Conservation (phyloP, 2,797 vertebrate genomes). For the Dendrocincla fuliginosa region DNA sequence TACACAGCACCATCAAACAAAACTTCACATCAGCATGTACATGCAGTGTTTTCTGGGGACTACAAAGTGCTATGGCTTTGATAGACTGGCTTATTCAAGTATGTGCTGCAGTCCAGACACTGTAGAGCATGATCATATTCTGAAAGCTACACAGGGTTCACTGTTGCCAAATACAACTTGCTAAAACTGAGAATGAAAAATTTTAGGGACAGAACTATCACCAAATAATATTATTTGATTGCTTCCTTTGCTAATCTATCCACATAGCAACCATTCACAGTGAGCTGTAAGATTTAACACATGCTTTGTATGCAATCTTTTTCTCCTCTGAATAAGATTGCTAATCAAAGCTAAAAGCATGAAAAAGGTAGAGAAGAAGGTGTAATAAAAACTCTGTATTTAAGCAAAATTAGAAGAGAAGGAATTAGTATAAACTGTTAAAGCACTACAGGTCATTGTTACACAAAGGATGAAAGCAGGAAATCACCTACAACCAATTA, state of each 20-base stretch:
- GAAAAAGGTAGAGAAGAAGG: not conserved
- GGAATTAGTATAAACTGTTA: not conserved
- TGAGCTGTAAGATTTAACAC: not conserved
- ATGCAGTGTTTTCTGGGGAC: not conserved
- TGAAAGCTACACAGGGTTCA: not conserved
- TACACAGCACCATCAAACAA: not conserved
- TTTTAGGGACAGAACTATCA: not conserved
- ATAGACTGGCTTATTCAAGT: not conserved
- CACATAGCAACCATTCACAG: rapidly evolving
- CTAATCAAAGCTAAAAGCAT: not conserved
- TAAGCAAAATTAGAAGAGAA: not conserved
- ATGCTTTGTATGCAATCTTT: not conserved
- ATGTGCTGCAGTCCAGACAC: not conserved
- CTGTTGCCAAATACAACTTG: not conserved
- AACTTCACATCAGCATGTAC: not conserved
- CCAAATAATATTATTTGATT: not conserved
- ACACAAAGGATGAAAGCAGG: not conserved
- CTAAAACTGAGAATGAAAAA: not conserved
- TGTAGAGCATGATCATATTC: not conserved
- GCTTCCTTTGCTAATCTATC: not conserved
- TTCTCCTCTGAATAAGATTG: not conserved
- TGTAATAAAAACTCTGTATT: not conserved
- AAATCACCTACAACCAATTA: not conserved
- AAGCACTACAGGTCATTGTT: not conserved
- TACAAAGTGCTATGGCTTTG: not conserved